These are phyloP conservation scores for Passerina amoena DNA, from an alignment of 2,113 vertebrate species.

Conservation along the genomic window DNA sequence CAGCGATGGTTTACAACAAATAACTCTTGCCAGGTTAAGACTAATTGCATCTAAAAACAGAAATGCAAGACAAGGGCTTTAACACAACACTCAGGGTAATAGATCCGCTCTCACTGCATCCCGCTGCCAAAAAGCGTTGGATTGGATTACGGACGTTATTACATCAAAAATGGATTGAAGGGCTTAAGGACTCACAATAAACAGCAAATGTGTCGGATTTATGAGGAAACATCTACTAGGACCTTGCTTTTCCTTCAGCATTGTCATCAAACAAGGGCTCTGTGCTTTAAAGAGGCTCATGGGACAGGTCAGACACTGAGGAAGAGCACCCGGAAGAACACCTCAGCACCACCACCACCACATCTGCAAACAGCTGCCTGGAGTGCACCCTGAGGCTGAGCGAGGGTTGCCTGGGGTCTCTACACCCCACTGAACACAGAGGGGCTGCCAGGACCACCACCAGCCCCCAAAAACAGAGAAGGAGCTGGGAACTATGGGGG, in stretches of 20 bases:
- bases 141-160: conserved; percentile 43
- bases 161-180: conserved; percentile 49
- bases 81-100: conserved; percentile 19
- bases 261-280: not conserved
- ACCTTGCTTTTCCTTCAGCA: not conserved
- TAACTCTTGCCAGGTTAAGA: conserved; percentile 50
- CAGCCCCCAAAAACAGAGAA: not conserved
- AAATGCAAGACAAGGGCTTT: conserved; percentile 62
- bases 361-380: not conserved
- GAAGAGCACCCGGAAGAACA: not conserved
- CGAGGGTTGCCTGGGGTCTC: accelerated
- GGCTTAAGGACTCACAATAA: conserved; percentile 46
- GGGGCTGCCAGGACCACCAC: not conserved
- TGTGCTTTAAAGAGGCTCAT: not conserved
- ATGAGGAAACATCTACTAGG: not conserved
- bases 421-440: not conserved
- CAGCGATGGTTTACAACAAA: conserved; percentile 9
- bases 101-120: not conserved
- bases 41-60: conserved; percentile 67
- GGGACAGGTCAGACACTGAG: not conserved
- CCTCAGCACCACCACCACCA: not conserved
- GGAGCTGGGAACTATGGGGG: not conserved
- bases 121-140: conserved; percentile 26
- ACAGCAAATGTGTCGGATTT: not conserved
- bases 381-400: not conserved